Conservation (phyloP, 2,113 vertebrate genomes). For the Pteruthius melanotis region DNA sequence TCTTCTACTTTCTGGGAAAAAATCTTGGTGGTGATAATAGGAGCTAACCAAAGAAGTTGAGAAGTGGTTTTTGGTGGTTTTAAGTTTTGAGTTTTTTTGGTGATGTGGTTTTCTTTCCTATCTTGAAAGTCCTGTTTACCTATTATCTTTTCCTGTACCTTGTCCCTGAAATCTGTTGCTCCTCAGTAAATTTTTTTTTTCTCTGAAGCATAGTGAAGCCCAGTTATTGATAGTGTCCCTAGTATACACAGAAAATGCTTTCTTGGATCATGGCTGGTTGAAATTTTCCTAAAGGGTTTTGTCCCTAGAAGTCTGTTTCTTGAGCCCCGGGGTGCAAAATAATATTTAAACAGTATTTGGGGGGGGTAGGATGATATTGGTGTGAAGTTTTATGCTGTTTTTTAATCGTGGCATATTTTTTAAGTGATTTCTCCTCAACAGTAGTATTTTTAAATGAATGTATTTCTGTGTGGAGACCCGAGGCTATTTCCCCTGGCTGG, state of each 20-base stretch:
- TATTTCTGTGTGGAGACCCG: rapidly evolving
- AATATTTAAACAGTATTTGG: neutral
- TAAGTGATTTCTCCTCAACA: neutral
- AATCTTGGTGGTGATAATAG: neutral
- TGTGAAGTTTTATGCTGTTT: neutral
- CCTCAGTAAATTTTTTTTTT: neutral
- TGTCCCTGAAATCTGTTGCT: neutral
- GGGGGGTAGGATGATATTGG: rapidly evolving
- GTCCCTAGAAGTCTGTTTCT: neutral
- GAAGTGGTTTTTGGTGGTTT: neutral
- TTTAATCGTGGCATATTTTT: neutral
- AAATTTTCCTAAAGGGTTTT: neutral
- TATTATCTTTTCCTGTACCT: neutral
- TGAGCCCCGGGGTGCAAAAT: neutral
- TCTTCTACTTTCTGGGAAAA: neutral
- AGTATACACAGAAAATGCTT: neutral
- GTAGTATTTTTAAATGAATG: neutral
- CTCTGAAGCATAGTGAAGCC: neutral
- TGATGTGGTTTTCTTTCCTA: rapidly evolving
- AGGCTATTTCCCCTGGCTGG: neutral
- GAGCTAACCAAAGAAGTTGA: neutral
- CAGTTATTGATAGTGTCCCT: neutral
- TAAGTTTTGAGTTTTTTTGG: neutral
- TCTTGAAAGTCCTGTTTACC: neutral
- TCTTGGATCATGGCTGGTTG: neutral